A percentile compares a stretch with the other conserved stretches of the same genome.
These are phyloP conservation scores for Cepphus grylle DNA, from an alignment of 2,113 vertebrate species.

Conservation along the genomic window DNA sequence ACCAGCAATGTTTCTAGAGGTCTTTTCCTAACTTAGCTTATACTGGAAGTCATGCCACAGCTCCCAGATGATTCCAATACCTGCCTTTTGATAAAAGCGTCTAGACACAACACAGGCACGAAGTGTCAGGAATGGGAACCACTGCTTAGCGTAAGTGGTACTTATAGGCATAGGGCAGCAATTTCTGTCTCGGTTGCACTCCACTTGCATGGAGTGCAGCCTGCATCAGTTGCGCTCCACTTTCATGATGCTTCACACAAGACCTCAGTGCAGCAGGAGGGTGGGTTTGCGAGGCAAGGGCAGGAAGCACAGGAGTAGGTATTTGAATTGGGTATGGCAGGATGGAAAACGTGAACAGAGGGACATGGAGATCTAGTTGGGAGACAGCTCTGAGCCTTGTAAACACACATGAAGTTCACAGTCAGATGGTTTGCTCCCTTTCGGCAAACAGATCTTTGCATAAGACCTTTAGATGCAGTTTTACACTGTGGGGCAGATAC, in stretches of 20 bases:
- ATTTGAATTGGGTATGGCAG: fast-evolving
- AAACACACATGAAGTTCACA: background rate
- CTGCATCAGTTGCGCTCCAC: background rate
- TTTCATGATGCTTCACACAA: background rate
- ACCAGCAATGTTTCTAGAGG: background rate
- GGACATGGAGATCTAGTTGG: background rate
- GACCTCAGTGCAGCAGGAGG: background rate
- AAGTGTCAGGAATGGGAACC: background rate
- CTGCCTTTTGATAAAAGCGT: background rate
- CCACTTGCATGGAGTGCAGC: background rate
- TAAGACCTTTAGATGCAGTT: background rate
- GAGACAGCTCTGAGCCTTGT: background rate
- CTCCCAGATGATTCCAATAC: background rate
- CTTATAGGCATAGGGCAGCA: fast-evolving
- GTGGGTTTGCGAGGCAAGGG: background rate
- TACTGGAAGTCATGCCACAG: background rate
- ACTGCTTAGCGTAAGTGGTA: background rate
- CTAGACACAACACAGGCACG: background rate
- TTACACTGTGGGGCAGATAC: background rate
- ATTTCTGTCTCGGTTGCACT: background rate
- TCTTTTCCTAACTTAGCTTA: background rate
- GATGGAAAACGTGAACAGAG: background rate
- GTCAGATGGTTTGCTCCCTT: background rate
- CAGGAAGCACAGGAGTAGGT: background rate
- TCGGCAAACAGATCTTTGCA: background rate